Percentiles rank a stretch among this genome's conserved stretches.
Evolutionary conservation across 2,888 invertebrate genomes (phyloP).

Genomic region (Pristionchus exspectatus): DNA sequence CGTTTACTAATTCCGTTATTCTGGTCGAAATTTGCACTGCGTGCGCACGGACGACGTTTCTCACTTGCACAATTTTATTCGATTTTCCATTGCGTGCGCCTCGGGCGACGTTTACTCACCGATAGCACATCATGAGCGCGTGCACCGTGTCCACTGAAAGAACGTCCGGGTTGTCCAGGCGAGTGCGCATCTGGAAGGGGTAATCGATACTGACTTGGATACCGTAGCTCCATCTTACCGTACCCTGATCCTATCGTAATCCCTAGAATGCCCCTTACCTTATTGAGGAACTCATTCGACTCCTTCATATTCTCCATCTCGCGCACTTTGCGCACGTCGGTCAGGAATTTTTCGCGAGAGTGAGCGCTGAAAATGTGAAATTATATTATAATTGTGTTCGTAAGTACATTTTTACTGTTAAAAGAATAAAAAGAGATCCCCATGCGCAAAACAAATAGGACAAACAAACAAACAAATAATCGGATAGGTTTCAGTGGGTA

Average conservation of each 20-base stretch:
- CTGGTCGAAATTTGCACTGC: constrained; percentile 4
- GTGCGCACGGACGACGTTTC: constrained; percentile 17
- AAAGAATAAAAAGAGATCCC: too few species aligned
- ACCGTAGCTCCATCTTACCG: background rate
- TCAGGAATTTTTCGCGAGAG: constrained; percentile 95
- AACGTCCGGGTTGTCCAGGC: constrained; percentile 96
- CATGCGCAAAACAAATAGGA: too few species aligned
- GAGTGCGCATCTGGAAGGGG: constrained; percentile 80
- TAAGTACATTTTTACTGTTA: too few species aligned
- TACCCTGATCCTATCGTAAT: constrained; percentile 78
- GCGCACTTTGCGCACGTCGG: constrained; percentile 92
- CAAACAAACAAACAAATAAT: too few species aligned
- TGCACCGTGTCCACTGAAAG: constrained; percentile 94
- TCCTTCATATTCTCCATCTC: constrained; percentile 90
- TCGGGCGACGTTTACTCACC: constrained; percentile 60
- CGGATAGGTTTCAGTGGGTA: too few species aligned
- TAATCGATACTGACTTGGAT: background rate
- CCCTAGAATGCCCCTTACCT: too few species aligned
- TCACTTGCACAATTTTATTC: background rate
- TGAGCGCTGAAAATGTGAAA: constrained; percentile 86
- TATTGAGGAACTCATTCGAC: constrained; percentile 85
- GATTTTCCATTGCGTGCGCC: constrained; percentile 32
- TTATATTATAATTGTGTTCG: background rate
- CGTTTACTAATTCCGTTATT: background rate
- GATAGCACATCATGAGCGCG: constrained; percentile 73